A percentile compares a stretch with the other conserved stretches of the same genome.
phyloP scores from a whole-genome alignment of 2,113 vertebrate genomes.

The Murina feae region DNA sequence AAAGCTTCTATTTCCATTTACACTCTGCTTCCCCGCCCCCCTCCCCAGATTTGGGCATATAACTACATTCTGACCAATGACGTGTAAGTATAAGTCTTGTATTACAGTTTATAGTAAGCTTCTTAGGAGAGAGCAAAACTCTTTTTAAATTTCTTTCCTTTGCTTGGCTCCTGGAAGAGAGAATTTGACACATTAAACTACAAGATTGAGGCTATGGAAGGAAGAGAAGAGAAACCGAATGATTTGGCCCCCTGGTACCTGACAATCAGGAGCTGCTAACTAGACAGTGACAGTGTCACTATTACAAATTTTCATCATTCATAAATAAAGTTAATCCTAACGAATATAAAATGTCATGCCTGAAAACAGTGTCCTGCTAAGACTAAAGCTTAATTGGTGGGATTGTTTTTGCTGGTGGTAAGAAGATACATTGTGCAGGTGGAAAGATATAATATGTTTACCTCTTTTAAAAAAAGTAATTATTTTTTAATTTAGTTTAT shows the following conservation, averaged over 20 bases:
- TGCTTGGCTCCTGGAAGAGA: not conserved
- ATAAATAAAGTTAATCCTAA: not conserved
- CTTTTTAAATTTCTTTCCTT: not conserved
- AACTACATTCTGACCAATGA: not conserved
- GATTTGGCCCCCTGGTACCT: not conserved
- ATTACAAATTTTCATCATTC: not conserved
- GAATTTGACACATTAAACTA: not conserved
- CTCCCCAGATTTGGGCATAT: not conserved
- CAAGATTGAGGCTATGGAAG: not conserved
- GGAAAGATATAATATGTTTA: not conserved
- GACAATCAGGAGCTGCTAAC: not conserved
- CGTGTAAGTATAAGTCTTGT: not conserved
- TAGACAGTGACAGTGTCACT: not conserved
- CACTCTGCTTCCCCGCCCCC: fast-evolving
- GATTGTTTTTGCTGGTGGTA: not conserved
- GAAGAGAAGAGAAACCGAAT: not conserved
- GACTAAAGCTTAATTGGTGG: not conserved
- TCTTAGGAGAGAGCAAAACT: not conserved
- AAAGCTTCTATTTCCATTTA: not conserved
- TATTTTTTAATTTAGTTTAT: too few relatives aligned
- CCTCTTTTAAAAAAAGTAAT: not conserved
- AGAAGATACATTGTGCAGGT: not conserved
- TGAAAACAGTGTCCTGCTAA: not conserved
- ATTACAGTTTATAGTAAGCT: not conserved
- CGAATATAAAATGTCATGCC: not conserved